Percentiles rank a stretch among this genome's conserved stretches.
Evolutionary conservation across 2,113 vertebrate species (phyloP).

Genomic region (Acrocephalus arundinaceus): DNA sequence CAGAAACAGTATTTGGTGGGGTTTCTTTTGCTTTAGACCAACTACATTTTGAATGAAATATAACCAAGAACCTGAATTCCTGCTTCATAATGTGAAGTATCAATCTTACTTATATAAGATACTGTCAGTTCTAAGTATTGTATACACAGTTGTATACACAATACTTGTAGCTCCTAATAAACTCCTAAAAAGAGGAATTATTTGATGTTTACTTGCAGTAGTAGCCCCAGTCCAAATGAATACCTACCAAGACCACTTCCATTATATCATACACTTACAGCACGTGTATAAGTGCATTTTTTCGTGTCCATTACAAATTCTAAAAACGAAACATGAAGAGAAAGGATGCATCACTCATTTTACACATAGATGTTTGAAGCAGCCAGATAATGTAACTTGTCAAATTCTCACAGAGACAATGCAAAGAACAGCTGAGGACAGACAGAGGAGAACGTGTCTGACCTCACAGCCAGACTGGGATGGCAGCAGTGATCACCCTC

Average conservation of each 20-base stretch:
- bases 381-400: not conserved
- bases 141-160: not conserved
- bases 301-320: fast-evolving
- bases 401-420: not conserved
- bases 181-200: not conserved
- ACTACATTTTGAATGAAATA: not conserved
- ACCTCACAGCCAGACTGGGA: not conserved
- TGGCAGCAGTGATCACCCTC: not conserved
- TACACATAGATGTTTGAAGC: not conserved
- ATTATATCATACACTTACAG: not conserved
- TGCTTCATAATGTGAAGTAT: not conserved
- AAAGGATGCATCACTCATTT: not conserved
- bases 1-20: not conserved
- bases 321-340: not conserved
- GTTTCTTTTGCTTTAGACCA: not conserved
- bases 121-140: not conserved
- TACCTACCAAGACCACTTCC: not conserved
- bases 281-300: not conserved
- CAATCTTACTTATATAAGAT: not conserved
- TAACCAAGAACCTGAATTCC: not conserved
- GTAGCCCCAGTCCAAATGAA: not conserved
- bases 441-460: fast-evolving
- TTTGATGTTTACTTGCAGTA: not conserved
- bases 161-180: not conserved
- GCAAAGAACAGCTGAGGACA: not conserved